Evolutionary conservation across 2,888 invertebrate genomes (phyloP), one percentile per base, ranked within the genome.

Genomic region (Caenorhabditis angaria): DNA sequence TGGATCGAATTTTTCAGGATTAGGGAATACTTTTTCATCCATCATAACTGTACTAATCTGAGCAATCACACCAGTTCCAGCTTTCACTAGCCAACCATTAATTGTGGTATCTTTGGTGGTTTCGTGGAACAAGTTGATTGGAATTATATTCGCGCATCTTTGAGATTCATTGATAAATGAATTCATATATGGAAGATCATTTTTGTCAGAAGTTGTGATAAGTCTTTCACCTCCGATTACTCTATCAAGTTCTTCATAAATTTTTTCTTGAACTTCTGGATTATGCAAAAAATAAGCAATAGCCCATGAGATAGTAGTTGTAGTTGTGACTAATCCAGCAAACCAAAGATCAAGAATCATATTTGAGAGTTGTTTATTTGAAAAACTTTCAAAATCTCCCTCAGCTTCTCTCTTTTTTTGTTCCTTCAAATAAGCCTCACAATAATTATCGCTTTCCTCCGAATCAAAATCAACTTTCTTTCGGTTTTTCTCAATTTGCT

Each of bases 181-280:
- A 20, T 65, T 63, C 48, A 70, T 65, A 51, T 79, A 81, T n/a
- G 65, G 61, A 3, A 81, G 65, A n/a, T 60, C 55, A 29, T 62
- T 69, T 60, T 81, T 80, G 60, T 81, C 81, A 28, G 70, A 65
- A 12, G 66, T 75, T 0, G 70, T 76, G n/a, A 82, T 67, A 8
- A 77, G 50, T 22, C 82, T 32, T 35, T 70, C 73, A 28, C 58
- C 50, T 51, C 75, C 80, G 14, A 81, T 73, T 0, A 78, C 78
- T n/a, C 67, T 60, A 41, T 78, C 71, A 55, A 81, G 47, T 48
- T 81, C 81, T 3, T 63, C 66, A 28, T 81, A 77, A 12, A 81
- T 51, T 28, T 81, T 79, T n/a, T 73, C 61, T 61, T 78, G 65
- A 27, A 67, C 64, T n/a, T 51, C 62, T 14, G 67, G 67, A 20